Conservation (phyloP, 2,888 invertebrate species). For the Pammene aurita region DNA sequence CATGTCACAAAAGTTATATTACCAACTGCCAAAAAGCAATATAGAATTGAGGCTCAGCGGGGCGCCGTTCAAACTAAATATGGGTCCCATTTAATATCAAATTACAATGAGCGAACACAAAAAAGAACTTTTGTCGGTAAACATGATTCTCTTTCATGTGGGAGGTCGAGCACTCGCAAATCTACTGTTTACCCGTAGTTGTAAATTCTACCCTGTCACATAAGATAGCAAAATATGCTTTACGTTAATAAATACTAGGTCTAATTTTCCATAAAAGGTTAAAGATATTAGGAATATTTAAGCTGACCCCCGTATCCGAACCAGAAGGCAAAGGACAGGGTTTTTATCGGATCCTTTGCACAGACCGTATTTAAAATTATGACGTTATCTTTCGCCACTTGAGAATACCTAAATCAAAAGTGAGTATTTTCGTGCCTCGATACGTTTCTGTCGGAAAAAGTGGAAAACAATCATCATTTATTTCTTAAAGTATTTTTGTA, state of each 20-base stretch:
- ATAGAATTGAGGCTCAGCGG: background rate
- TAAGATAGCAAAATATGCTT: background rate
- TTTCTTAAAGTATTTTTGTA: too few species aligned
- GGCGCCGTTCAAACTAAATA: constrained; percentile 32
- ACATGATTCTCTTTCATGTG: constrained; percentile 36
- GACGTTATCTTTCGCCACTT: constrained; percentile 28
- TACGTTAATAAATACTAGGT: background rate
- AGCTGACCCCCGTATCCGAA: constrained; percentile 27
- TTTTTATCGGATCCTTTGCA: constrained; percentile 26
- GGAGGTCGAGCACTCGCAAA: constrained; percentile 38
- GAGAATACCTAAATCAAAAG: constrained; percentile 15
- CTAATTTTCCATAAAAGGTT: background rate
- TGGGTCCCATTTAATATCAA: constrained; percentile 32
- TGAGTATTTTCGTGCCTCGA: constrained; percentile 2
- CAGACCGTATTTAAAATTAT: constrained; percentile 21
- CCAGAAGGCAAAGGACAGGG: constrained; percentile 19
- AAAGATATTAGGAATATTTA: constrained; percentile 6
- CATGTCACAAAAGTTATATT: background rate
- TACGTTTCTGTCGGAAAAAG: background rate
- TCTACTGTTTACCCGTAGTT: constrained; percentile 13
- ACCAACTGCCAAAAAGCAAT: background rate
- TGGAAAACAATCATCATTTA: too few species aligned
- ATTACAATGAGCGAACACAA: constrained; percentile 38
- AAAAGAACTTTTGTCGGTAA: constrained; percentile 41
- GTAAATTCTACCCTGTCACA: constrained; percentile 2